Percentiles rank a stretch among this genome's conserved stretches.
phyloP scores from a whole-genome alignment of 2,797 vertebrate species.

The Enteromius anoplus region DNA sequence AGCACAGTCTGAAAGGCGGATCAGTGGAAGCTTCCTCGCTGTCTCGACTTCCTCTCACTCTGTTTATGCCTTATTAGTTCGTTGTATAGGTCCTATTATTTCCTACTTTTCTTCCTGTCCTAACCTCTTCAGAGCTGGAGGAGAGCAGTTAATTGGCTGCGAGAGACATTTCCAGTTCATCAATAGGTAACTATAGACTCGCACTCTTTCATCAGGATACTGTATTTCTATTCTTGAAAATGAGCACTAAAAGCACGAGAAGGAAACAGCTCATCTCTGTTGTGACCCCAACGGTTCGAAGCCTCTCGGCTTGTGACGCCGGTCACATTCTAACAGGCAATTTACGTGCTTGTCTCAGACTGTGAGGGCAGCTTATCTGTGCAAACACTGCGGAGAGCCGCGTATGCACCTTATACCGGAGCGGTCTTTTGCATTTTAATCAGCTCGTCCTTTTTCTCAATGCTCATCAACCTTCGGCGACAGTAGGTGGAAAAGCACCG shows the following conservation, averaged over 20 bases:
- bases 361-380: slow-evolving; percentile 73
- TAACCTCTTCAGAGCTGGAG: slow-evolving; percentile 54
- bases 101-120: slow-evolving; percentile 59
- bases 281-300: slow-evolving; percentile 15
- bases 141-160: slow-evolving; percentile 72
- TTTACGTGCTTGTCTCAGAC: slow-evolving; percentile 74
- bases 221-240: slow-evolving; percentile 46
- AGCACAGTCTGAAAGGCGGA: slow-evolving; percentile 42
- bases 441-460: slow-evolving; percentile 32
- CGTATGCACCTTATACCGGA: slow-evolving; percentile 50
- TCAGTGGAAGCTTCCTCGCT: slow-evolving; percentile 15
- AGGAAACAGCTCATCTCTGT: slow-evolving; percentile 15
- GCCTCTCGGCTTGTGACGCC: slow-evolving; percentile 64
- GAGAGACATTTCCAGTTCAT: slow-evolving; percentile 69
- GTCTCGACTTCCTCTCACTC: slow-evolving; percentile 57
- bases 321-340: slow-evolving; percentile 74
- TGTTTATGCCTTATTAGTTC: slow-evolving; percentile 50
- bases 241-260: slow-evolving; percentile 24
- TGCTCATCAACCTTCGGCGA: not conserved
- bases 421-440: slow-evolving; percentile 72
- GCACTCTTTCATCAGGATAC: slow-evolving; percentile 17
- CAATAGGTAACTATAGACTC: slow-evolving; percentile 34
- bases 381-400: slow-evolving; percentile 65
- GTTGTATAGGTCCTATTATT: slow-evolving; percentile 48
- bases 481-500: slow-evolving; percentile 38